A percentile compares a stretch with the other conserved stretches of the same genome.
Conservation (phyloP, 2,113 vertebrate genomes). For the Rhegmatorhina hoffmannsi region DNA sequence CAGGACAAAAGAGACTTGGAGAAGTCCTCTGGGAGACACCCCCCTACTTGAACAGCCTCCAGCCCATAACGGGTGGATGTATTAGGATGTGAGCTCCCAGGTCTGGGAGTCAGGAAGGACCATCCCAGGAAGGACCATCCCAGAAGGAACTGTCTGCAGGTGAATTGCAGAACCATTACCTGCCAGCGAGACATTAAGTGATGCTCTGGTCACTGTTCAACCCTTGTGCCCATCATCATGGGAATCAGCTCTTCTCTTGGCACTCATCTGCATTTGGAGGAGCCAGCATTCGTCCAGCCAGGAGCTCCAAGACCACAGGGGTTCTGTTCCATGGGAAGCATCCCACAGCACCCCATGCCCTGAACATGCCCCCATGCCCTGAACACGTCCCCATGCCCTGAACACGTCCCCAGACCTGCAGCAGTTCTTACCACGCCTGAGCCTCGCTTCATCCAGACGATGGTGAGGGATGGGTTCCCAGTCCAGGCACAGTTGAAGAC, state of each 20-base stretch:
- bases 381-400: fast-evolving
- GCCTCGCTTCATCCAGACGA: slow-evolving; percentile 99
- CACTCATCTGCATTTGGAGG: not conserved
- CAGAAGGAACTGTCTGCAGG: not conserved
- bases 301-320: not conserved
- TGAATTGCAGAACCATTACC: not conserved
- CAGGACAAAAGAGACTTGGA: not conserved
- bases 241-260: not conserved
- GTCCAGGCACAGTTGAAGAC: slow-evolving; percentile 97
- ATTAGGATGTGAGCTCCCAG: not conserved
- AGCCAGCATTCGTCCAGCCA: not conserved
- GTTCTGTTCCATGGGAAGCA: not conserved
- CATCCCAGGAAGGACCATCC: not conserved
- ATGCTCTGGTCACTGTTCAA: not conserved
- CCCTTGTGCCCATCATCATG: not conserved
- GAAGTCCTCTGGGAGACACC: not conserved
- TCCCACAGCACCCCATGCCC: not conserved
- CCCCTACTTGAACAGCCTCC: not conserved
- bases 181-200: not conserved
- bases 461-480: slow-evolving; percentile 96
- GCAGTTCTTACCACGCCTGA: slow-evolving; percentile 89
- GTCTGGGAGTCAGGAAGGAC: not conserved
- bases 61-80: fast-evolving
- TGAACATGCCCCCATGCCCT: fast-evolving
- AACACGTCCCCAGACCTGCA: fast-evolving